These are phyloP conservation scores for Neodiprion virginianus DNA, from an alignment of 1,140 invertebrate species.

Conservation along the genomic window DNA sequence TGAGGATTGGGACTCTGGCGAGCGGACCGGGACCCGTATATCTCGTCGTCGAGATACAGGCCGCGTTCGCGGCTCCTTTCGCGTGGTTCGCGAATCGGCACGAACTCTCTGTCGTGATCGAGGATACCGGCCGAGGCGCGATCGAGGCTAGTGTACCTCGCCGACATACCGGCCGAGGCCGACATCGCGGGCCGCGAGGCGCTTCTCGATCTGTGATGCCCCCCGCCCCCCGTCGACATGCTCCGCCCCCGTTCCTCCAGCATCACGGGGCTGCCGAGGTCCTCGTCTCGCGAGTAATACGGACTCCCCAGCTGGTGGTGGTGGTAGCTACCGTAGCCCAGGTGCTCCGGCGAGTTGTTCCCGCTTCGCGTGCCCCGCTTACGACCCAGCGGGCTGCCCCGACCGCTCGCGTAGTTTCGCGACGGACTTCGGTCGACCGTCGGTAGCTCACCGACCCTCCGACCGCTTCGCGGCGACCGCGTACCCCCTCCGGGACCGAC, in stretches of 20 bases:
- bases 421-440: conserved; percentile 86
- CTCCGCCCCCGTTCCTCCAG: conserved; percentile 70
- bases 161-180: conserved; percentile 62
- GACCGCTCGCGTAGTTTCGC: conserved; percentile 70
- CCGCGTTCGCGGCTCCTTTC: conserved; percentile 70
- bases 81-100: conserved; percentile 78
- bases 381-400: conserved; percentile 66
- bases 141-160: conserved; percentile 80
- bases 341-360: conserved; percentile 68
- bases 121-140: conserved; percentile 67
- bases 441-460: conserved; percentile 74
- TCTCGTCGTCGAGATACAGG: conserved; percentile 76
- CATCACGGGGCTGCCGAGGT: conserved; percentile 73
- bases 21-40: conserved; percentile 74
- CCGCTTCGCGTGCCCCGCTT: conserved; percentile 66
- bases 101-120: conserved; percentile 78
- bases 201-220: conserved; percentile 68
- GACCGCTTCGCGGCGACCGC: conserved; percentile 68
- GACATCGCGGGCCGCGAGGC: conserved; percentile 66
- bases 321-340: conserved; percentile 63
- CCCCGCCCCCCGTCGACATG: conserved; percentile 67
- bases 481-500: conserved; percentile 64
- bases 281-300: conserved; percentile 77
- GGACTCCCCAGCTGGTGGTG: conserved; percentile 69
- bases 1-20: conserved; percentile 77